Evolutionary conservation across 2,888 invertebrate genomes (phyloP).

Genomic region (Tyria jacobaeae): DNA sequence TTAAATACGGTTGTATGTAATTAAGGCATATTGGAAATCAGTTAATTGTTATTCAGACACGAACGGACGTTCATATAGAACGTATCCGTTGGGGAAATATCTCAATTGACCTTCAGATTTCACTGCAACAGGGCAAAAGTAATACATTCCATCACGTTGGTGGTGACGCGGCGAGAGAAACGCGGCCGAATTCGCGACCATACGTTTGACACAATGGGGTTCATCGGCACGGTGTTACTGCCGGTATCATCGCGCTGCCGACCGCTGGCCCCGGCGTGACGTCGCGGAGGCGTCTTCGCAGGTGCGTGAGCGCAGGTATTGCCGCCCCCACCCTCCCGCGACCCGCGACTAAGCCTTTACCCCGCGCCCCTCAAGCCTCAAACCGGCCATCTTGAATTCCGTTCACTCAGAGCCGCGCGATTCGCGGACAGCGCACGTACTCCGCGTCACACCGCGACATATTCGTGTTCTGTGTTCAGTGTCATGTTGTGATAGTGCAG

Average conservation of each 20-base stretch:
- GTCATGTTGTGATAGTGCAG: conserved; percentile 83
- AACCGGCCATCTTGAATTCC: conserved; percentile 83
- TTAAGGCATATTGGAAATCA: conserved; percentile 24
- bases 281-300: conserved; percentile 70
- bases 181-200: conserved; percentile 83
- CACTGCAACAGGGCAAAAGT: conserved; percentile 73
- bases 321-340: conserved; percentile 37
- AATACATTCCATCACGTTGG: conserved; percentile 80
- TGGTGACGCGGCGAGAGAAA: conserved; percentile 76
- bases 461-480: conserved; percentile 74
- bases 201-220: conserved; percentile 83
- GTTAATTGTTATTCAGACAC: conserved; percentile 37
- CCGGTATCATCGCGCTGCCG: conserved; percentile 3
- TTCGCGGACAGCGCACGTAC: conserved; percentile 78
- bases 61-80: conserved; percentile 33
- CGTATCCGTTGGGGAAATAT: conserved; percentile 57
- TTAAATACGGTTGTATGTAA: not conserved
- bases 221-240: conserved; percentile 69
- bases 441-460: conserved; percentile 56
- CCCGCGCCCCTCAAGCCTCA: conserved; percentile 45
- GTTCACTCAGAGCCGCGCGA: conserved; percentile 83
- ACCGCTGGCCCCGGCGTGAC: conserved; percentile 6
- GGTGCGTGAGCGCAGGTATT: conserved; percentile 81
- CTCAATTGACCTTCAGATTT: conserved; percentile 79
- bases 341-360: conserved; percentile 18